A percentile compares a stretch with the other conserved stretches of the same genome.
These are phyloP conservation scores for Alloplasta piceator DNA, from an alignment of 2,888 invertebrate genomes.

Conservation along the genomic window DNA sequence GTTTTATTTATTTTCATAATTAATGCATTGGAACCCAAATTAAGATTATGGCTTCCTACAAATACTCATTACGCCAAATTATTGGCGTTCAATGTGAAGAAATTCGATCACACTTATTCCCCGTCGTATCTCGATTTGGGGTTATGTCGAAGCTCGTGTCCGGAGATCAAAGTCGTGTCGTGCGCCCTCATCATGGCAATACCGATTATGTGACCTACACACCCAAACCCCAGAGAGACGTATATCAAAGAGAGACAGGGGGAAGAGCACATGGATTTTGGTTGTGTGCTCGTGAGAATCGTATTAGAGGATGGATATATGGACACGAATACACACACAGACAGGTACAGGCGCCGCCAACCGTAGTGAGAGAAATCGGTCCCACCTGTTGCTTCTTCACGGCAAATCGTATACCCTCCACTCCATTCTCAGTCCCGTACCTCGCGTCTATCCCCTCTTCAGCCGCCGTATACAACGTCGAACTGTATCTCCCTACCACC, in stretches of 20 bases:
- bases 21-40: no score
- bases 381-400: constrained; percentile 60
- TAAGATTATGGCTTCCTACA: neutral
- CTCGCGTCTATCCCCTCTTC: constrained; percentile 10
- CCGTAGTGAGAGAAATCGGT: constrained; percentile 51
- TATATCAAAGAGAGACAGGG: neutral
- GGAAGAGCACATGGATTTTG: no score
- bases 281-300: constrained; percentile 51
- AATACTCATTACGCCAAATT: neutral
- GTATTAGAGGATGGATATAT: constrained; percentile 56
- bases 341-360: constrained; percentile 59
- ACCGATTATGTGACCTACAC: constrained; percentile 14
- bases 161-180: constrained; percentile 60
- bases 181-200: constrained; percentile 63
- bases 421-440: constrained; percentile 29
- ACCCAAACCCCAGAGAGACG: constrained; percentile 6
- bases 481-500: constrained; percentile 40
- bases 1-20: no score
- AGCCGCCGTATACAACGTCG: constrained; percentile 59
- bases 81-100: neutral
- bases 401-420: constrained; percentile 40
- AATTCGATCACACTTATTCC: constrained; percentile 17
- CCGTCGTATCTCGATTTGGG: constrained; percentile 40
- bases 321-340: constrained; percentile 44
- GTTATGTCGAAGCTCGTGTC: constrained; percentile 49